These are phyloP conservation scores for Mylabris phalerata DNA, from an alignment of 1,140 invertebrate species.

Conservation along the genomic window DNA sequence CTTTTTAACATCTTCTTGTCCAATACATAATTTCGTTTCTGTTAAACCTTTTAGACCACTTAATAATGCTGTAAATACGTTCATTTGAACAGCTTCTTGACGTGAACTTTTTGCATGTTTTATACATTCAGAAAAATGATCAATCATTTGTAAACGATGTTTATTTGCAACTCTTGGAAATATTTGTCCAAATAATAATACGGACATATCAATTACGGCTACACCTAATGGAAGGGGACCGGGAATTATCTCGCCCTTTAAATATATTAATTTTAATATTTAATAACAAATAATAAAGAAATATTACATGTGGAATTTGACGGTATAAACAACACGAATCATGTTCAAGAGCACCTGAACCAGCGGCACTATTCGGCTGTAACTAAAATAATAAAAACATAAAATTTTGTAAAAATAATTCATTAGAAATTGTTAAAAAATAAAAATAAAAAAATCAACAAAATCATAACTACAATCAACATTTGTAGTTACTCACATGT, in stretches of 20 bases:
- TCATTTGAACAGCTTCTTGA: constrained; percentile 94
- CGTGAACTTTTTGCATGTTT: constrained; percentile 83
- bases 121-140: constrained; percentile 94
- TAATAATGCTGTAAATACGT: constrained; percentile 90
- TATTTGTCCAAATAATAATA: constrained; percentile 86
- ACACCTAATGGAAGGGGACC: constrained; percentile 93
- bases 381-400: constrained; percentile 51
- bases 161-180: constrained; percentile 93
- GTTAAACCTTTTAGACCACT: constrained; percentile 83
- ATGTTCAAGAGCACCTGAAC: constrained; percentile 92
- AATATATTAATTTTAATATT: constrained; percentile 11
- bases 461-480: constrained; percentile 26
- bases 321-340: constrained; percentile 88
- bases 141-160: constrained; percentile 92
- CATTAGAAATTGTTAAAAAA: background rate
- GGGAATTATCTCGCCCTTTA: constrained; percentile 56
- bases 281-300: constrained; percentile 33
- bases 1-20: constrained; percentile 85
- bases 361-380: constrained; percentile 85
- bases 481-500: constrained; percentile 54
- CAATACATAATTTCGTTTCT: constrained; percentile 78
- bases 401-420: background rate
- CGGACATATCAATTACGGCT: constrained; percentile 92
- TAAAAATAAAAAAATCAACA: constrained; percentile 17
- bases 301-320: constrained; percentile 51